These are phyloP conservation scores for Sebastes steindachneri DNA, from an alignment of 2,797 vertebrate genomes.

Conservation along the genomic window DNA sequence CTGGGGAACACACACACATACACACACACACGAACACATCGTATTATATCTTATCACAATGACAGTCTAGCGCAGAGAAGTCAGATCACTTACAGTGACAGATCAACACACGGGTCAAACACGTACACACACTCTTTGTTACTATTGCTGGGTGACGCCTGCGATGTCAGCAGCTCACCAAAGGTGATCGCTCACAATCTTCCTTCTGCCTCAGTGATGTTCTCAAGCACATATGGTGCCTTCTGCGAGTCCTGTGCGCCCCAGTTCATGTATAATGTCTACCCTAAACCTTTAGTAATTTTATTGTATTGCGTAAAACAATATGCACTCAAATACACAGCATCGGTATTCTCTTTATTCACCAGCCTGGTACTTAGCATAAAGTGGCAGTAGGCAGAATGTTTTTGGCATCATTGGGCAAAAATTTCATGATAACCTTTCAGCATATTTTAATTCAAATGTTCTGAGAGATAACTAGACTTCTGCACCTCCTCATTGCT, in stretches of 20 bases:
- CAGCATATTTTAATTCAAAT: background rate
- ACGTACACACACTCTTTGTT: background rate
- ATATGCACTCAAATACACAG: background rate
- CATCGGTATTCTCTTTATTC: background rate
- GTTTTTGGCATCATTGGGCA: background rate
- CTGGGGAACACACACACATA: constrained; percentile 36
- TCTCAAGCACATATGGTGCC: background rate
- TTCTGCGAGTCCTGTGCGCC: background rate
- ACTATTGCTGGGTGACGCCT: constrained; percentile 15
- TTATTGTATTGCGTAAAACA: background rate
- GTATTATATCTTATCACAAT: constrained; percentile 62
- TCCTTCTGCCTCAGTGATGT: background rate
- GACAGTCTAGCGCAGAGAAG: constrained; percentile 63
- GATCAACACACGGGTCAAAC: constrained; percentile 57
- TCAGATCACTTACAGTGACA: constrained; percentile 75
- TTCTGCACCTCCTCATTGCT: background rate
- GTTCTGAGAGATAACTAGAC: background rate
- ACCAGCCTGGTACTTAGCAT: background rate
- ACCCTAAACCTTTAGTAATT: background rate
- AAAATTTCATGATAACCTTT: background rate
- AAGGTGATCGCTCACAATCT: background rate
- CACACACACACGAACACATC: constrained; percentile 6
- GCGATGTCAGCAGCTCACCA: background rate
- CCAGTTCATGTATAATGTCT: background rate
- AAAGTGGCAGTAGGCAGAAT: background rate